Base-by-base conservation (phyloP, 2,888 invertebrate genomes). In the Synergus itoensis region DNA sequence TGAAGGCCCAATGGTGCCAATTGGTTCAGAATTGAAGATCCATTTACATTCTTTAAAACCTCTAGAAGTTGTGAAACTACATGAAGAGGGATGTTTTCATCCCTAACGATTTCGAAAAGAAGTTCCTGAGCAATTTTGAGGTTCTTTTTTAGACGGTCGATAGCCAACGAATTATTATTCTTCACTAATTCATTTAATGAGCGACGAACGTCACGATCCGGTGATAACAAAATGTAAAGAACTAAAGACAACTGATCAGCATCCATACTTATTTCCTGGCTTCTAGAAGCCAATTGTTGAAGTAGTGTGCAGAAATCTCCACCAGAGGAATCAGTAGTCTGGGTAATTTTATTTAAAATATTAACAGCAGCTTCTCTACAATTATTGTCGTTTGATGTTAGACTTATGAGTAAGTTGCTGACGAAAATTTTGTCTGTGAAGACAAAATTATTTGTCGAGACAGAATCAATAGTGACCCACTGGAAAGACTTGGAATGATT, bases 211-310 rank as follows among this genome's bases (percentile, higher is more conserved):
- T 93, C 90, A 7, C 93, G 93, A 85, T 94, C 93, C 7, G 94
- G 93, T 0, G 94, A 94, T 0, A 96, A 85, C 78, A 95, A 91
- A 14, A 94, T 95, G 83, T 94, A 95, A 1, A 96, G 88, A 28
- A 95, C 92, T 60, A 96, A 92, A 0, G 94, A 93, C 21, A 96
- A 91, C 88, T 96, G 96, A 82, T 96, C 94, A 57, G 94, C 92
- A 86, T 97, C 96, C 82, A 96, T 90, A 43, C 94, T 84, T 62
- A 97, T 92, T 88, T 96, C 96, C 78, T 94, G 92, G 81, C 92
- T 92, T 64, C 94, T 93, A 5, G 88, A 84, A n/a, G 91, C 80
- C 0, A 95, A 82, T 86, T 94, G 93, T 79, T 92, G 90, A 36
- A 94, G 84, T 9, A 95, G 85, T 0, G 82, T 78, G 7, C 86